Percentiles rank a stretch among this genome's conserved stretches.
Conservation (phyloP, 2,113 vertebrate genomes). For the Sclerurus mexicanus region DNA sequence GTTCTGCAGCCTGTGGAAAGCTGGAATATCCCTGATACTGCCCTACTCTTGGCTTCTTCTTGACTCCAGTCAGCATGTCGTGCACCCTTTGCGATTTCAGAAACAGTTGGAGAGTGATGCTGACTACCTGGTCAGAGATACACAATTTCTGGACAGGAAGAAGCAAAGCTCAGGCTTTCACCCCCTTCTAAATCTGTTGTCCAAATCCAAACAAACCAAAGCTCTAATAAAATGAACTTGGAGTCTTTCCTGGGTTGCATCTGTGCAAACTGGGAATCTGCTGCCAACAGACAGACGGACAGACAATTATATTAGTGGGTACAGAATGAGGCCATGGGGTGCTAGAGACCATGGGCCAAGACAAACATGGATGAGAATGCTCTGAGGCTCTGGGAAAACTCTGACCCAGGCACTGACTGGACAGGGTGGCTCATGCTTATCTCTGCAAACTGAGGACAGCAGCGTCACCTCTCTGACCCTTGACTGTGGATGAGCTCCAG, state of each 20-base stretch:
- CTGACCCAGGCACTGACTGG: not conserved
- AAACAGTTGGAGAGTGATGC: not conserved
- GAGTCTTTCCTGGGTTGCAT: not conserved
- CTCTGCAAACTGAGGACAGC: not conserved
- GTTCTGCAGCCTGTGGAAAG: not conserved
- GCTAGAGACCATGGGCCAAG: not conserved
- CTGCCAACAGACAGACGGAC: not conserved
- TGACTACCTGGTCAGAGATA: not conserved
- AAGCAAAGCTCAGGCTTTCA: not conserved
- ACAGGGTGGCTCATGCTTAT: not conserved
- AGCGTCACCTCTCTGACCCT: not conserved
- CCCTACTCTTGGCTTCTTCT: not conserved
- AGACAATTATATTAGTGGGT: not conserved
- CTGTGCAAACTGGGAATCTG: not conserved
- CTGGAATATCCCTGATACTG: not conserved
- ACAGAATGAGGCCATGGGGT: not conserved
- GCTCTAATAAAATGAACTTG: not conserved
- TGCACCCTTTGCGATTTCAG: not conserved
- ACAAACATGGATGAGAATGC: not conserved
- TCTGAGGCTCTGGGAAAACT: not conserved
- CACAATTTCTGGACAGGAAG: not conserved
- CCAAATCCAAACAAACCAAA: not conserved
- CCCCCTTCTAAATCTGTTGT: not conserved
- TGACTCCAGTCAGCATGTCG: not conserved
- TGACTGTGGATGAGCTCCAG: not conserved